A percentile compares a stretch with the other conserved stretches of the same genome.
Evolutionary conservation across 2,888 invertebrate species (phyloP).

Genomic region (Acleris literana): DNA sequence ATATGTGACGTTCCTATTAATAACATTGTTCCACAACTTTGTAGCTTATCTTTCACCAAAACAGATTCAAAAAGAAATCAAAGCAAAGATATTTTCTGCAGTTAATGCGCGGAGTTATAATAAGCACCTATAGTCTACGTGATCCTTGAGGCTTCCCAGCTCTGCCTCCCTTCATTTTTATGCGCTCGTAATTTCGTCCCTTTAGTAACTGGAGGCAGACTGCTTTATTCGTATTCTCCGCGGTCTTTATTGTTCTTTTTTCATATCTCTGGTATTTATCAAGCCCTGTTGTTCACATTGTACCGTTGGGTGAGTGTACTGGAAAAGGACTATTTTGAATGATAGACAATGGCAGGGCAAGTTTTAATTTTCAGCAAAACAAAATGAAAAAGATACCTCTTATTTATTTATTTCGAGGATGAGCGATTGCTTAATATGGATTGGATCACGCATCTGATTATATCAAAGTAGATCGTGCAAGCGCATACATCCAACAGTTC

Average conservation of each 20-base stretch:
- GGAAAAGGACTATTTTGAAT: slow-evolving; percentile 27
- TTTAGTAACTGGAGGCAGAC: slow-evolving; percentile 52
- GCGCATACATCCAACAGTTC: background rate
- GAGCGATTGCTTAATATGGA: background rate
- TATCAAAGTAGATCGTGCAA: background rate
- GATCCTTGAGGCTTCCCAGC: slow-evolving; percentile 25
- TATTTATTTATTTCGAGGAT: background rate
- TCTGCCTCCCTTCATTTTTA: slow-evolving; percentile 53
- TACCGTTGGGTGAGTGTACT: slow-evolving; percentile 35
- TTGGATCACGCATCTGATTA: background rate
- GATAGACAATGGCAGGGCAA: slow-evolving; percentile 29
- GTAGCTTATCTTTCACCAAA: too few relatives aligned
- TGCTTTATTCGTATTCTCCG: slow-evolving; percentile 61
- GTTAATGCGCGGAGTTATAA: slow-evolving; percentile 32
- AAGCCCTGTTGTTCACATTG: slow-evolving; percentile 54
- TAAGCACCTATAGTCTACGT: slow-evolving; percentile 30
- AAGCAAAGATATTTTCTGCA: slow-evolving; percentile 20
- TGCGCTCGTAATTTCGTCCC: slow-evolving; percentile 60
- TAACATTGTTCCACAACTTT: too few relatives aligned
- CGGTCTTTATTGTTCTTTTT: slow-evolving; percentile 65
- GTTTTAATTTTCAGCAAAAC: slow-evolving; percentile 22
- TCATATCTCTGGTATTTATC: slow-evolving; percentile 60
- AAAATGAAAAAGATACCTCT: too few relatives aligned
- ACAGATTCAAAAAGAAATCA: slow-evolving; percentile 12
- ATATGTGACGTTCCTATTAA: too few relatives aligned